These are phyloP conservation scores for Lontra canadensis DNA, from an alignment of 2,113 vertebrate species.

Conservation along the genomic window DNA sequence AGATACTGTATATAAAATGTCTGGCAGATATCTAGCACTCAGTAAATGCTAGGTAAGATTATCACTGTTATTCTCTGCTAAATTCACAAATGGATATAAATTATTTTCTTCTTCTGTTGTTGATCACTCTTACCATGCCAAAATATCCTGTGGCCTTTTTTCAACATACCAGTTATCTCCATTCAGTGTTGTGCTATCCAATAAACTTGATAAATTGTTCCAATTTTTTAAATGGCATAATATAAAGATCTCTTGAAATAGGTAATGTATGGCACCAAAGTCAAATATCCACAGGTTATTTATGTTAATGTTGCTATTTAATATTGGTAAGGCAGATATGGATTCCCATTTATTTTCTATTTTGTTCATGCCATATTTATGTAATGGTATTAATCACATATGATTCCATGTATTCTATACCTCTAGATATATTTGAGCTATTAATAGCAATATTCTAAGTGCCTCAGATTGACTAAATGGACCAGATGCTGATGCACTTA, in stretches of 20 bases:
- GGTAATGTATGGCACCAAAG: background rate
- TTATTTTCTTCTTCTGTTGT: background rate
- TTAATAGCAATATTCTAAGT: conserved; percentile 55
- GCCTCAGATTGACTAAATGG: conserved; percentile 16
- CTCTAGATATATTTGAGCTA: conserved; percentile 8
- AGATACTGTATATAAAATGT: background rate
- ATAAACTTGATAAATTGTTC: background rate
- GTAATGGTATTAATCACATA: background rate
- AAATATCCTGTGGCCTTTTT: background rate
- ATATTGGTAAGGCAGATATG: background rate
- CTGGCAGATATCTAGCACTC: background rate
- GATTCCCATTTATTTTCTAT: conserved; percentile 37
- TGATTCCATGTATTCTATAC: background rate
- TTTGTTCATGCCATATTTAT: background rate
- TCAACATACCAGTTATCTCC: background rate
- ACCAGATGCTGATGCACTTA: conserved; percentile 6
- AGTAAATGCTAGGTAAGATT: background rate
- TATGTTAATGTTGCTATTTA: conserved; percentile 1
- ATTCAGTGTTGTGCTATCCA: background rate
- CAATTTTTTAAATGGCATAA: background rate
- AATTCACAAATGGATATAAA: background rate
- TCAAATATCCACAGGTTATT: background rate
- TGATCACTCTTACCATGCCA: background rate
- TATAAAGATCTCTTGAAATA: background rate
- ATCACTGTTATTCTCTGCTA: background rate